phyloP scores from a whole-genome alignment of 2,113 vertebrate genomes.

The Chlamydotis undulata region DNA sequence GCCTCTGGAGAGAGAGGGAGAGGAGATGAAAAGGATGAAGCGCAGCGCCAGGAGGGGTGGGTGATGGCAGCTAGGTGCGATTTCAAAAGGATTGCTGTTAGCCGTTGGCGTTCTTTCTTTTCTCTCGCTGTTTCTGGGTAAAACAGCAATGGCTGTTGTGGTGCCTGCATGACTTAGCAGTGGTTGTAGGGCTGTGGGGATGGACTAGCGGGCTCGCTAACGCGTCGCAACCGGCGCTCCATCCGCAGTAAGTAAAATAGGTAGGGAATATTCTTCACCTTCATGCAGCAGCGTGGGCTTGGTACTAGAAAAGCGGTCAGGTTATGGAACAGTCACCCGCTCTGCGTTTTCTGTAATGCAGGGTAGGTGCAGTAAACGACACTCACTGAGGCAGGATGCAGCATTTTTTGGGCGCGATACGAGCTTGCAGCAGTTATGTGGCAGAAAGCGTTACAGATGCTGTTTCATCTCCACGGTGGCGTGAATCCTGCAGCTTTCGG shows the following conservation, averaged over 20 bases:
- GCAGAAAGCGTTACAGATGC: neutral
- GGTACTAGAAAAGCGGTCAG: neutral
- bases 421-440: slow-evolving; percentile 7
- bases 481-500: neutral
- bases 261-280: neutral
- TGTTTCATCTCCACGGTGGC: slow-evolving; percentile 3
- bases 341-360: neutral
- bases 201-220: neutral
- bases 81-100: neutral
- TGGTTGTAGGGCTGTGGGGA: neutral
- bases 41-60: neutral
- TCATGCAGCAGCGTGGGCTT: neutral
- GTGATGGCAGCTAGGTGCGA: neutral
- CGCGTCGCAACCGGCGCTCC: neutral
- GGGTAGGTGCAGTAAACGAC: neutral
- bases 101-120: fast-evolving
- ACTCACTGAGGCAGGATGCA: neutral
- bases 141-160: neutral
- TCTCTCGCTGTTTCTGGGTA: neutral
- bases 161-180: slow-evolving; percentile 29
- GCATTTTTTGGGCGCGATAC: neutral
- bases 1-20: neutral
- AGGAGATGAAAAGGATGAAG: neutral
- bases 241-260: neutral
- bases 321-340: neutral